Evolutionary conservation across 2,113 vertebrate species (phyloP), one percentile per base, ranked within the genome.

Genomic region (Pundamilia nyererei): DNA sequence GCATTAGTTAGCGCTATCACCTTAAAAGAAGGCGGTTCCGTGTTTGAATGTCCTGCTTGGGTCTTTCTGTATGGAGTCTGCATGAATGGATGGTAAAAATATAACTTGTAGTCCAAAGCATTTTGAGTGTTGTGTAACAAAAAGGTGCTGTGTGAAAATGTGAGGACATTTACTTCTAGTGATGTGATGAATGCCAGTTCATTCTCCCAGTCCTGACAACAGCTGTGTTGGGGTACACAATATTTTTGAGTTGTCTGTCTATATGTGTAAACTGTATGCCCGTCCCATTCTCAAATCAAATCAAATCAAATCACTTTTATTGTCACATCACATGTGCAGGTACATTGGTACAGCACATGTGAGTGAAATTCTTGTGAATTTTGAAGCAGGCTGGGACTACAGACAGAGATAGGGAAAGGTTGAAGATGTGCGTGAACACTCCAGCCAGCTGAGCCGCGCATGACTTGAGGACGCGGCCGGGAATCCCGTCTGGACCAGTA

Each of bases 101-200:
- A 5, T 70, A 42, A 70, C n/a, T 68, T 40, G 62, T 68, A 68
- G 7, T 68, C 35, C 35, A 68, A 68, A 68, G 11, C 19, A 38
- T 40, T 68, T 68, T 21, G 62, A 24, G 65, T 70, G n/a, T 40
- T 70, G n/a, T 24, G 65, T 70, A 70, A 42, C 12, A 70, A 40
- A 70, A 70, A 70, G 13, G 2, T 70, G 5, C 1, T 24, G 19
- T 68, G 1, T 68, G 31, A 38, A 9, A 68, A 68, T 21, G 11
- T 68, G 62, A 42, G 62, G n/a, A 70, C 7, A 24, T 70, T 42
- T 42, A 40, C 35, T 40, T 70, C 0, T 2, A 45, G 13, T 26
- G 38, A 42, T 45, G 38, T 72, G 65, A 1, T 72, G 65, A 42
- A 70, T 70, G 12, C 7, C 13, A 24, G 38, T 70, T 70, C 21